Evolutionary conservation across 2,113 vertebrate genomes (phyloP).

Genomic region (Argyrosomus japonicus): DNA sequence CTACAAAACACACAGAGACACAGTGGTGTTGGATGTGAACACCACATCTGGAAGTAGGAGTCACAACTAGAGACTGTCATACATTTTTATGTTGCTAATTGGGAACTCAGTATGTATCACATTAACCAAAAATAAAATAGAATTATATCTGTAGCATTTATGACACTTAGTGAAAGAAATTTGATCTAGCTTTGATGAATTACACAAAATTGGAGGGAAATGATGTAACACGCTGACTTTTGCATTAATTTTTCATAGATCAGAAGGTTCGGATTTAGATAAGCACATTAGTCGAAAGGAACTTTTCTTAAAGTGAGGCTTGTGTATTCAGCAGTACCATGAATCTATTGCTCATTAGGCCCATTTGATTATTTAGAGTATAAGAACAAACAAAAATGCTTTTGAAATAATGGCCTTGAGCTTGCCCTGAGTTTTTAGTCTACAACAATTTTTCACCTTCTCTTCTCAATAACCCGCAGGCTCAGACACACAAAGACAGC

Average conservation of each 20-base stretch:
- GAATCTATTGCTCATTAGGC: background rate
- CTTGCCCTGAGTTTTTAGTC: background rate
- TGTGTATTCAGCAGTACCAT: background rate
- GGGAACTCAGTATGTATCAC: background rate
- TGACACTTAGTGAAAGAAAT: conserved; percentile 35
- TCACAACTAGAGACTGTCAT: background rate
- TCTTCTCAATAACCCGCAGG: background rate
- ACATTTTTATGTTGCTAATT: conserved; percentile 8
- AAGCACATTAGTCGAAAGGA: conserved; percentile 12
- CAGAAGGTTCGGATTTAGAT: conserved; percentile 24
- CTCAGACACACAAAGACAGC: conserved; percentile 23
- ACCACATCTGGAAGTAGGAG: conserved; percentile 33
- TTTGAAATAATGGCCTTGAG: conserved; percentile 17
- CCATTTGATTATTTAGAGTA: conserved; percentile 19
- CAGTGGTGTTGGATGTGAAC: conserved; percentile 15
- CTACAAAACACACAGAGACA: conserved; percentile 51
- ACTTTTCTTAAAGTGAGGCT: conserved; percentile 5
- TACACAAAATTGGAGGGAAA: conserved; percentile 43
- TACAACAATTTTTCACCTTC: background rate
- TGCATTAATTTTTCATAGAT: conserved; percentile 36
- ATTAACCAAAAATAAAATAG: conserved; percentile 10
- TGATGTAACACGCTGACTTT: conserved; percentile 34
- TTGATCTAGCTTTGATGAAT: conserved; percentile 45
- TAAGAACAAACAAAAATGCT: conserved; percentile 3
- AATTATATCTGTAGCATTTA: conserved; percentile 17